Evolutionary conservation across 2,113 vertebrate genomes (phyloP).

Genomic region (Vidua macroura): DNA sequence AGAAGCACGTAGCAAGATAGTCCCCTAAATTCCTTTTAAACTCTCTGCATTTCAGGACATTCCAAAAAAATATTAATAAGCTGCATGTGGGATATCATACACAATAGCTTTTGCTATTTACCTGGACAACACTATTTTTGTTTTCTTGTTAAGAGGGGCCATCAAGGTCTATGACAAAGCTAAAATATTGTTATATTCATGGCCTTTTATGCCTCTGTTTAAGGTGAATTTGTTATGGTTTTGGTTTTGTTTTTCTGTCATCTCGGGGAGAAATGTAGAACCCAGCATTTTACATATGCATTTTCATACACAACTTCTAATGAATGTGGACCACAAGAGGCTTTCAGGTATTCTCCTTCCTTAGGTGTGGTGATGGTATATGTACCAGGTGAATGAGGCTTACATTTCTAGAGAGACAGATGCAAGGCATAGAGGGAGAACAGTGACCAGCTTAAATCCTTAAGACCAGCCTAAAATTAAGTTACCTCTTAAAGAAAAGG

Average conservation of each 20-base stretch:
- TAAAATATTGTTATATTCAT: background rate
- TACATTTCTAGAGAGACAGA: background rate
- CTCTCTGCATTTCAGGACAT: background rate
- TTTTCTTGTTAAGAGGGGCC: background rate
- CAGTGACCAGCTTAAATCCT: background rate
- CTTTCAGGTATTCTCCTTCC: background rate
- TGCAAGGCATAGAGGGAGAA: background rate
- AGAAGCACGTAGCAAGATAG: background rate
- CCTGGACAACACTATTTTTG: background rate
- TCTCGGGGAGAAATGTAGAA: background rate
- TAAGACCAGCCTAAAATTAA: background rate
- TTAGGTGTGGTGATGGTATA: background rate
- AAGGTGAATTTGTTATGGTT: background rate
- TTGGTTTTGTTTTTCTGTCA: accelerated
- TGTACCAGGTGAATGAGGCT: background rate
- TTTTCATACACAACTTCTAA: background rate
- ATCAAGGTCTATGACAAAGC: background rate
- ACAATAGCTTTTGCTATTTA: background rate
- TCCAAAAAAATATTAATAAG: background rate
- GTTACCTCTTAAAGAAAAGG: background rate
- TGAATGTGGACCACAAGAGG: background rate
- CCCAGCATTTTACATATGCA: background rate
- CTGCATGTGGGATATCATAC: background rate
- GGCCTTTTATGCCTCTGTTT: background rate
- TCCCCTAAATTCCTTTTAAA: background rate